Evolutionary conservation across 2,797 vertebrate genomes (phyloP), one percentile per base, ranked within the genome.

Genomic region (Neopelma chrysocephalum): DNA sequence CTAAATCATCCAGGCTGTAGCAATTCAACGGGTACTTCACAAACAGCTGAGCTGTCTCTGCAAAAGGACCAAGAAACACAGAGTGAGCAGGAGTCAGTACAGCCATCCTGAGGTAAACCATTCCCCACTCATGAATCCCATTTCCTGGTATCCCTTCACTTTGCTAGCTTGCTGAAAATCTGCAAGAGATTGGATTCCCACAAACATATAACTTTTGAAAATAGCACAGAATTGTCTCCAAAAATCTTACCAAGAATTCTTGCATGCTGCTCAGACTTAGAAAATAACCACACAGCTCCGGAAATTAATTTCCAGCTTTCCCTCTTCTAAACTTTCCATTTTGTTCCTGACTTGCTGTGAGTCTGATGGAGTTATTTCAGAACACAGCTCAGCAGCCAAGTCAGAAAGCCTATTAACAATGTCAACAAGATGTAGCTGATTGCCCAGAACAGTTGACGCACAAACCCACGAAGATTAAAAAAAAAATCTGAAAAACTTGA

Each of bases 261-360:
- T 93, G 70, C 48, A 25, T 66, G 80, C 73, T 94, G 60, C 68
- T 94, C 27, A 54, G 91, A 22, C 87, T 92, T 71, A 83, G 82
- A 89, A 91, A 92, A 95, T 51, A 94, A 94, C 89, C 71, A 43
- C 77, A 86, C 26, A 84, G 91, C 91, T 95, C 87, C 8, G 15
- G 91, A 96, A 96, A 94, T 94, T 56, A 88, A 91, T 94, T 95
- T 90, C 89, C 80, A 94, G 80, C 83, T 93, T 93, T 93, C 92
- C 54, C 54, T 91, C 76, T 88, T 69, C 82, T 76, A 84, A 94
- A 94, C 90, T 96, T 96, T 95, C 91, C 94, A 82, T 90, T 96
- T 93, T 82, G 84, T 82, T 93, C 81, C 90, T 66, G 66, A 79
- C 87, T 95, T 94, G 95, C 93, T 94, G 96, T 2, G 45, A 84